phyloP scores from a whole-genome alignment of 2,888 invertebrate species.

The Tachina lurida region DNA sequence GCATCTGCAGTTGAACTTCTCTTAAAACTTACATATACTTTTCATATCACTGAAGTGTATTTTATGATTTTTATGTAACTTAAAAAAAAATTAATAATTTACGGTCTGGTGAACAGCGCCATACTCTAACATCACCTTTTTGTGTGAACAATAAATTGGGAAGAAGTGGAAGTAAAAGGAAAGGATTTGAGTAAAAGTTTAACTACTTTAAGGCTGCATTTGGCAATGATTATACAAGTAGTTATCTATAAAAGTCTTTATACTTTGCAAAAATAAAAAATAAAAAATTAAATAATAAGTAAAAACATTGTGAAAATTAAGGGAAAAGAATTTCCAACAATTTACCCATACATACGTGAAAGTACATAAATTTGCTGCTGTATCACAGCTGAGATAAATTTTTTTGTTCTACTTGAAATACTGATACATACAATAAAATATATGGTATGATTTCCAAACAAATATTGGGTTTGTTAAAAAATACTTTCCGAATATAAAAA shows the following conservation, averaged over 20 bases:
- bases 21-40: constrained; percentile 7
- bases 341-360: not conserved
- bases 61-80: constrained; percentile 18
- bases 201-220: constrained; percentile 23
- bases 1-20: constrained; percentile 32
- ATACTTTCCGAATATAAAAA: too few relatives aligned
- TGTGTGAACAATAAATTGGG: not conserved
- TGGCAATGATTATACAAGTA: constrained; percentile 10
- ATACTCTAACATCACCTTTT: constrained; percentile 52
- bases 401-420: not conserved
- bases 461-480: too few relatives aligned
- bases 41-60: not conserved
- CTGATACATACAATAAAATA: not conserved
- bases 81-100: constrained; percentile 59
- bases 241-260: not conserved
- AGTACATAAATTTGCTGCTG: constrained; percentile 12
- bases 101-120: constrained; percentile 66
- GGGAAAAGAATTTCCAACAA: not conserved
- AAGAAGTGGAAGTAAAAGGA: not conserved
- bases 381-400: not conserved
- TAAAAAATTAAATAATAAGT: not conserved
- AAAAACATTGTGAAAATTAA: not conserved
- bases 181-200: constrained; percentile 29
- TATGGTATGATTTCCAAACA: not conserved
- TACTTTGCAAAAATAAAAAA: not conserved